These are phyloP conservation scores for Chelon labrosus DNA, from an alignment of 2,797 vertebrate genomes.

Conservation along the genomic window DNA sequence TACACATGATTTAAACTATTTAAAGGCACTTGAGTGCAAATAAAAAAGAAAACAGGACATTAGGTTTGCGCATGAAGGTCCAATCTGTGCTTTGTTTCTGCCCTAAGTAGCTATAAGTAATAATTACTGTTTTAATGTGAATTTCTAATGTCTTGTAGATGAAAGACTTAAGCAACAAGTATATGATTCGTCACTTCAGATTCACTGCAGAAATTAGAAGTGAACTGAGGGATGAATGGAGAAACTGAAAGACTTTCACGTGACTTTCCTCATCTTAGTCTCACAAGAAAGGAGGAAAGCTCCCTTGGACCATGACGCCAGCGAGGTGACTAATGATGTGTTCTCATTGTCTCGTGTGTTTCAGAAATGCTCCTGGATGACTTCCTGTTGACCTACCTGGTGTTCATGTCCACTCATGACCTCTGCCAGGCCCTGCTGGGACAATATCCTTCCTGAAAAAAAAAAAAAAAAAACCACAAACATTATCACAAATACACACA, in stretches of 20 bases:
- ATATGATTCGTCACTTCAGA: too few relatives aligned
- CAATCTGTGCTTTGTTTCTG: too few relatives aligned
- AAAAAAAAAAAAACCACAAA: too few relatives aligned
- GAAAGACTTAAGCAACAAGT: too few relatives aligned
- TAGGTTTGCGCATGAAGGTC: background rate
- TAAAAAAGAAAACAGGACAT: background rate
- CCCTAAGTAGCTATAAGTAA: too few relatives aligned
- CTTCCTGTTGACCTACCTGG: conserved; percentile 96
- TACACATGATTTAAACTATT: background rate
- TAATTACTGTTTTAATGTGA: too few relatives aligned
- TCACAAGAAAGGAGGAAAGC: background rate
- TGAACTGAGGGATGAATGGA: background rate
- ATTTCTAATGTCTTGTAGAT: too few relatives aligned
- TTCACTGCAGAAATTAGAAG: background rate
- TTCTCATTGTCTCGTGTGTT: conserved; percentile 74
- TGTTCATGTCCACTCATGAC: conserved; percentile 97
- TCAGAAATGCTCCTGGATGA: conserved; percentile 97
- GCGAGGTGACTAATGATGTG: conserved; percentile 18
- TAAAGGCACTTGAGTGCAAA: background rate
- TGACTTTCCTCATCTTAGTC: background rate
- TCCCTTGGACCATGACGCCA: background rate
- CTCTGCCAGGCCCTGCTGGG: conserved; percentile 95
- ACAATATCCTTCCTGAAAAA: conserved; percentile 98
- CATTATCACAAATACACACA: background rate
- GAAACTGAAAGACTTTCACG: background rate